These are phyloP conservation scores for Thamnophis elegans DNA, from an alignment of 2,797 vertebrate species.

Conservation along the genomic window DNA sequence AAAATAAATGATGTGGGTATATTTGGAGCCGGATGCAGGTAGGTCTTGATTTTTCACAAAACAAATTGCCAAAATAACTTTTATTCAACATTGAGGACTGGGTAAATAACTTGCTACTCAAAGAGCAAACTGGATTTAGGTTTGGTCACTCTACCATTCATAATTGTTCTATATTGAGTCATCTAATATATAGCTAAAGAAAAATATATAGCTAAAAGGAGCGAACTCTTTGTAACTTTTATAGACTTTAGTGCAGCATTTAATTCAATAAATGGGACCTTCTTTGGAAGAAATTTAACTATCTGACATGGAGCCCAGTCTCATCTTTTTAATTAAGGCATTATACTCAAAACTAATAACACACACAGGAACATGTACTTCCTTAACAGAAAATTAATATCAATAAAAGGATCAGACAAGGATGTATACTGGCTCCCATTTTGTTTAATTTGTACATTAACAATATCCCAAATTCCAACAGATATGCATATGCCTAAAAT, in stretches of 20 bases:
- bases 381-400: not conserved
- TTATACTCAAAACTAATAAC: not conserved
- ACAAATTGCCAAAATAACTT: not conserved
- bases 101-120: not conserved
- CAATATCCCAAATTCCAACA: not conserved
- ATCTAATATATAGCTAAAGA: not conserved
- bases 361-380: not conserved
- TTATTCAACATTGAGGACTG: not conserved
- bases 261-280: not conserved
- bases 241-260: not conserved
- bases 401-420: not conserved
- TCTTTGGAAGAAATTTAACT: not conserved
- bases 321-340: not conserved
- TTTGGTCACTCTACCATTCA: not conserved
- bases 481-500: not conserved
- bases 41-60: not conserved
- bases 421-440: not conserved
- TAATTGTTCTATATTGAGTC: not conserved
- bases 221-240: not conserved
- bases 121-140: not conserved
- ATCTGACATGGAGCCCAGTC: not conserved
- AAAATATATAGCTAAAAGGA: not conserved
- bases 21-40: not conserved
- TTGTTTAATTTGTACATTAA: not conserved
- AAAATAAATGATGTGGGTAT: not conserved